Evolutionary conservation across 2,888 invertebrate genomes (phyloP), one percentile per base, ranked within the genome.

Genomic region (Tromatobia lineatoria): DNA sequence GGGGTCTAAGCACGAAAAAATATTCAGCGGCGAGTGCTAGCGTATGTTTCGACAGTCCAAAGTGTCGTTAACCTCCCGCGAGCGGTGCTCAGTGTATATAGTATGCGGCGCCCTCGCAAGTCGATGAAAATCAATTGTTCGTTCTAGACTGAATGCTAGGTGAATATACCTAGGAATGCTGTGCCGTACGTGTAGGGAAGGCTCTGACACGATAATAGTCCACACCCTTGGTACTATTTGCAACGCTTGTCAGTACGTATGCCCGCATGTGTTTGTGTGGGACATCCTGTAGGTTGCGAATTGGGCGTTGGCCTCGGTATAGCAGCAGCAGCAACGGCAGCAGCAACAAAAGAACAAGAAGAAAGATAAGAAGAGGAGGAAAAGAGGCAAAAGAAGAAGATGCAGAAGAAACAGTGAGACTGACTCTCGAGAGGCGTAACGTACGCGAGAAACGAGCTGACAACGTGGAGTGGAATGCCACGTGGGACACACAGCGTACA

Each of bases 21-120:
- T 91, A 91, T 92, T 91, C 92, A 88, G 86, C 87, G 45, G 45
- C 85, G 88, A 88, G 54, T 76, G 64, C 83, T 88, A 87, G 54
- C 66, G 71, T 54, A 89, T 88, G 89, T 92, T 92, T 91, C 91
- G 91, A 91, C 91, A 91, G 90, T 87, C 90, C 87, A 86, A 85
- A 88, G 91, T 92, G 92, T 93, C 92, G 89, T 93, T 92, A 91
- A 93, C 92, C 92, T 91, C 89, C 82, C 85, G 90, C 88, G 83
- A 80, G 87, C 81, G 85, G 88, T 82, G 67, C 85, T 81, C 59
- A 70, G 42, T 42, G 83, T 70, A 52, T 52, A 18, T 52, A 61
- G 42, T 64, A 50, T 29, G 59, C 42, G n/a, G 75, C 86, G 66
- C 84, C 86, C 81, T 89, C 71, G 86, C 50, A 52, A 45, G 66